A percentile compares a stretch with the other conserved stretches of the same genome.
These are phyloP conservation scores for Nothobranchius furzeri DNA, from an alignment of 2,113 vertebrate genomes.

Conservation along the genomic window DNA sequence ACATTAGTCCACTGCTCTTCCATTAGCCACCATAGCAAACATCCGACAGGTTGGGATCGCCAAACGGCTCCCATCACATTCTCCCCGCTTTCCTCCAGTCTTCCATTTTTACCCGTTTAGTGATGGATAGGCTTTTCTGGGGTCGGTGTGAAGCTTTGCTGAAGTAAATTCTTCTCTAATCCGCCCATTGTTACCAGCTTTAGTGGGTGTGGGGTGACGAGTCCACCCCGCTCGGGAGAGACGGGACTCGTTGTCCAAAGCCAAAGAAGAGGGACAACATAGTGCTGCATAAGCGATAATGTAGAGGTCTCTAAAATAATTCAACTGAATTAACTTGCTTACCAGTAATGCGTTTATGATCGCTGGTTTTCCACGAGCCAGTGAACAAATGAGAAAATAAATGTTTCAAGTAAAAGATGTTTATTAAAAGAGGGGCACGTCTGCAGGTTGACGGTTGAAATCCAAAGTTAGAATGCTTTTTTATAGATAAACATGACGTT, in stretches of 20 bases:
- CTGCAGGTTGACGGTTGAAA: neutral
- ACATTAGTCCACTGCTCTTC: conserved; percentile 75
- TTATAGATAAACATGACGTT: too few relatives aligned
- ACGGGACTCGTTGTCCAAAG: conserved; percentile 79
- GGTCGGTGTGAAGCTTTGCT: conserved; percentile 84
- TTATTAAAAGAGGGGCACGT: neutral
- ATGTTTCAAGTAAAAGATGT: conserved; percentile 6
- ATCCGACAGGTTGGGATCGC: conserved; percentile 93
- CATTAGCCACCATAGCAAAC: conserved; percentile 86
- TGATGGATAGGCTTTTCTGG: conserved; percentile 76
- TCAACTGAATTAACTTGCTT: neutral
- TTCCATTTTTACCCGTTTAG: conserved; percentile 81
- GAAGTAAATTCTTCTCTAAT: conserved; percentile 98
- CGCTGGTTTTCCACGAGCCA: conserved; percentile 23
- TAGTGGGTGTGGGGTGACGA: conserved; percentile 97
- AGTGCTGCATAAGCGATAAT: conserved; percentile 72
- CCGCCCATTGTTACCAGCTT: conserved; percentile 94
- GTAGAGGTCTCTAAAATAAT: conserved; percentile 82
- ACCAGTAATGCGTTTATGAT: conserved; percentile 65
- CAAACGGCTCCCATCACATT: conserved; percentile 91
- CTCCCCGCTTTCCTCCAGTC: conserved; percentile 90
- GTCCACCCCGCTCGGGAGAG: conserved; percentile 86
- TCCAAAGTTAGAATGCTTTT: too few relatives aligned
- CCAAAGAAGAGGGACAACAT: conserved; percentile 83
- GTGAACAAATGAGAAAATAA: conserved; percentile 23